Evolutionary conservation across 1,140 invertebrate genomes (phyloP).

Genomic region (Papilio glaucus): DNA sequence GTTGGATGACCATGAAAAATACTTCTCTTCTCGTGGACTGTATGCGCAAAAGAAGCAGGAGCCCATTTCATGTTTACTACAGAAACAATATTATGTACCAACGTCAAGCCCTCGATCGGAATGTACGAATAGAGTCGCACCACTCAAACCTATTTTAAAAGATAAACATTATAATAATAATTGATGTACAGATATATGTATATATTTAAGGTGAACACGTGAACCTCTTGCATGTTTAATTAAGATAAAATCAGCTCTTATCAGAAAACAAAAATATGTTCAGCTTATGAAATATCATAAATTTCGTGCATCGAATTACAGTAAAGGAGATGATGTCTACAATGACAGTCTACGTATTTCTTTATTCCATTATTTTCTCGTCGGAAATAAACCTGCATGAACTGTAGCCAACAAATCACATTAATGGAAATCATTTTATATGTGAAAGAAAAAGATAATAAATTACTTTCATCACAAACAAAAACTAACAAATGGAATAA

Average conservation of each 20-base stretch:
- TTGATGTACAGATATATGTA: background rate
- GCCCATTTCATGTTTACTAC: background rate
- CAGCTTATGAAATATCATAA: background rate
- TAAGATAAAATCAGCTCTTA: no score
- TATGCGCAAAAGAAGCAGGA: background rate
- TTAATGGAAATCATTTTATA: background rate
- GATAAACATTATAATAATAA: background rate
- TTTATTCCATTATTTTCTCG: constrained; percentile 7
- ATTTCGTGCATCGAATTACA: background rate
- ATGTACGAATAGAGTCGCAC: background rate
- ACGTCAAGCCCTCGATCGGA: background rate
- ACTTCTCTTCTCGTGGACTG: background rate
- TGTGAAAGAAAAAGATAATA: constrained; percentile 3
- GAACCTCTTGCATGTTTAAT: no score
- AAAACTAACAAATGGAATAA: background rate
- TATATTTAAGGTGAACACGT: no score
- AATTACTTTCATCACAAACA: background rate
- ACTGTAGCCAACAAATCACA: constrained; percentile 6
- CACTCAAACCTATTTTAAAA: background rate
- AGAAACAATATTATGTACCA: background rate
- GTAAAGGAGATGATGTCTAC: background rate
- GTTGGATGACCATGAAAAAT: background rate
- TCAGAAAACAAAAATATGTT: no score
- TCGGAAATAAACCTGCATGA: constrained; percentile 2
- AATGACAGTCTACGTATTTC: background rate